Conservation (phyloP, 2,797 vertebrate genomes). For the Coreius guichenoti region DNA sequence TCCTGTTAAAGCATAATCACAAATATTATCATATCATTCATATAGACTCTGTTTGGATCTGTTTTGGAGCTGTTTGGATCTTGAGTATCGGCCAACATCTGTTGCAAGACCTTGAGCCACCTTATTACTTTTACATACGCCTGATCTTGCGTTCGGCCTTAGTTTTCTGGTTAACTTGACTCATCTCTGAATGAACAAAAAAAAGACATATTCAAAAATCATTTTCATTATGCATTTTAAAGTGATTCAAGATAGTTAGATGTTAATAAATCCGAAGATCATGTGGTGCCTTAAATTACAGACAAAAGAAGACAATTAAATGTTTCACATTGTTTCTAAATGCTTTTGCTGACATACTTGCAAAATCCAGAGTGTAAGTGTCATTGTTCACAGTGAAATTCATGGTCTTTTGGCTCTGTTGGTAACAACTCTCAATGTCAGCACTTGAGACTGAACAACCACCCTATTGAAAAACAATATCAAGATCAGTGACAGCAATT, state of each 20-base stretch:
- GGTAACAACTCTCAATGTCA: conserved; percentile 71
- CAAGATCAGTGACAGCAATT: neutral
- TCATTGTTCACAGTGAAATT: conserved; percentile 54
- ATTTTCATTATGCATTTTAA: neutral
- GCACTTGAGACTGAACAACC: conserved; percentile 62
- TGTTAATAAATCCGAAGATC: neutral
- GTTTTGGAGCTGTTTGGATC: conserved; percentile 17
- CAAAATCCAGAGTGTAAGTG: conserved; percentile 68
- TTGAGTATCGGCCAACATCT: neutral
- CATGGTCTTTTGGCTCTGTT: conserved; percentile 52
- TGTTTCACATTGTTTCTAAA: neutral
- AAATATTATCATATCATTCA: neutral
- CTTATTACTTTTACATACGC: conserved; percentile 51
- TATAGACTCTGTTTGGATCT: no score
- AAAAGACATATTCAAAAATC: conserved; percentile 6
- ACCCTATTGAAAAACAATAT: conserved; percentile 52
- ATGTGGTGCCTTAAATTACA: neutral
- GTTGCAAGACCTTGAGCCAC: neutral
- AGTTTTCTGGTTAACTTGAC: conserved; percentile 66
- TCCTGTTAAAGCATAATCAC: neutral
- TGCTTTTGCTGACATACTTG: conserved; percentile 61
- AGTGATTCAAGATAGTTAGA: neutral
- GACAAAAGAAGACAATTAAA: neutral
- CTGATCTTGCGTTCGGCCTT: conserved; percentile 56
- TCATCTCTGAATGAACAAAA: conserved; percentile 66